Base-by-base conservation (phyloP, 2,888 invertebrate species). In the Sminthurides aquaticus region DNA sequence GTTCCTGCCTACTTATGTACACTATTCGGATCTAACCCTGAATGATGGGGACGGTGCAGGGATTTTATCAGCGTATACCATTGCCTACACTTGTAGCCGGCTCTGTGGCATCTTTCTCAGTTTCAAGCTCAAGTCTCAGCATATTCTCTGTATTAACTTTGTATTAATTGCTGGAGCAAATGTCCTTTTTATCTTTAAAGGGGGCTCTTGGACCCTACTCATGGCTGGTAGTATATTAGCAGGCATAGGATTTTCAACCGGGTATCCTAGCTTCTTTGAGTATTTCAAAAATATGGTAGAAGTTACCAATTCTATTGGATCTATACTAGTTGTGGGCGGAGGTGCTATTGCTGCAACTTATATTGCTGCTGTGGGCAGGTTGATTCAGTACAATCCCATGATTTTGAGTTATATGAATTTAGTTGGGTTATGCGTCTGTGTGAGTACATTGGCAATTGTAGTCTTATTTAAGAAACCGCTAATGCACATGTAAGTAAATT, bases 1-100 rank as follows among this genome's bases (percentile, higher is more conserved):
- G 11, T 61, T 68, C 18, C 55, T 71, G 11, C 69, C 71, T 3
- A 65, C 62, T 27, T 68, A 66, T 62, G 65, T 65, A 3, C 67
- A 67, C 56, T 66, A 60, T 20, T 63, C 63, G 18, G 64, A 57
- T 3, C 43, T 68, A 1, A 22, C 65, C 2, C 60, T 71, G 25
- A 57, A 64, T 0, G 66, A 69, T n/a, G 57, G 65, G 1, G 52
- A 58, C 0, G 64, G 67, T 3, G 71, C 71, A 0, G 27, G 58
- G 8, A 56, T 67, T 1, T 56, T 68, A 3, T 58, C 65, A 15
- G 67, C 58, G 1, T 49, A 65, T 18, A 67, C 71, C 0, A 60
- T 59, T 1, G 67, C 69, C 1, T 69, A 60, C 52, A 59, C 59
- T 15, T 49, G 26, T 2, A 67, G 62, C 8, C 49, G 71, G 27